These are phyloP conservation scores for Saccopteryx leptura DNA, from an alignment of 2,113 vertebrate genomes.

Conservation along the genomic window DNA sequence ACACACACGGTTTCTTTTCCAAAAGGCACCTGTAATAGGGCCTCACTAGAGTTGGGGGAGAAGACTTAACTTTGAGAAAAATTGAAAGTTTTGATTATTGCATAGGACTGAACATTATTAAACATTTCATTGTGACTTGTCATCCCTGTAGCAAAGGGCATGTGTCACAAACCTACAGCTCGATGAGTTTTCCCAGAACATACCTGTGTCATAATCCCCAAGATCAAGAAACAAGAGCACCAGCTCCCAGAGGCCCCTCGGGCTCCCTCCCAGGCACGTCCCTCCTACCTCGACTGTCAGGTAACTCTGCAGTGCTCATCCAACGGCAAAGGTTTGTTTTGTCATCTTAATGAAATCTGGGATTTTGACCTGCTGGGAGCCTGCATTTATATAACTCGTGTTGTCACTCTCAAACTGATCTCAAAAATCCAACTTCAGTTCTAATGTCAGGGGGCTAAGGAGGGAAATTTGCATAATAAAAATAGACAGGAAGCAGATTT, in stretches of 20 bases:
- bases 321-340: accelerated
- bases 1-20: neutral
- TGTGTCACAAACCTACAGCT: no score
- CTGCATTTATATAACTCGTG: neutral
- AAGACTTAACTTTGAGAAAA: neutral
- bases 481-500: neutral
- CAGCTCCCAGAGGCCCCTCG: neutral
- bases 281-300: neutral
- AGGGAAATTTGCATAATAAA: neutral
- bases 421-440: neutral
- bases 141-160: neutral
- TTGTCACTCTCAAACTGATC: neutral
- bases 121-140: neutral
- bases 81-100: neutral
- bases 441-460: neutral
- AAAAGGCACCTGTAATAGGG: neutral
- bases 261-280: neutral
- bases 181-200: neutral
- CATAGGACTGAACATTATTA: neutral
- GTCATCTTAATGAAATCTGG: neutral
- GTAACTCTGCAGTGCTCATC: neutral
- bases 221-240: neutral
- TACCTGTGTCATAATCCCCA: neutral
- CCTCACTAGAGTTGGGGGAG: neutral
- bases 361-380: neutral